A percentile compares a stretch with the other conserved stretches of the same genome.
These are phyloP conservation scores for Alfaro cultratus DNA, from an alignment of 2,797 vertebrate genomes.

Conservation along the genomic window DNA sequence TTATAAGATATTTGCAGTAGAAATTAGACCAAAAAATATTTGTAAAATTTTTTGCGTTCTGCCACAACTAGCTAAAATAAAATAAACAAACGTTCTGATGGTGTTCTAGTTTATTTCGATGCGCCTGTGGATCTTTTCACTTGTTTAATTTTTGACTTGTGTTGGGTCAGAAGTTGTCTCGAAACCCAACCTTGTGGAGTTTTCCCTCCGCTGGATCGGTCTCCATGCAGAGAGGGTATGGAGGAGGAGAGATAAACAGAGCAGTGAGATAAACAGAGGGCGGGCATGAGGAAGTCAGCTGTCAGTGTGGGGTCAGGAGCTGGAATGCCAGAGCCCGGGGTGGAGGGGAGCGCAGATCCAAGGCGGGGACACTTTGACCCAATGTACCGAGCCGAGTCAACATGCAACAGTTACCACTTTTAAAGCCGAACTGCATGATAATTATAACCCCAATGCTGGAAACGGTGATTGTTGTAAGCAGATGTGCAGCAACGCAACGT, in stretches of 20 bases:
- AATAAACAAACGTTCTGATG: neutral
- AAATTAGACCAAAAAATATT: too few relatives aligned
- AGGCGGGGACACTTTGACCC: conserved; percentile 51
- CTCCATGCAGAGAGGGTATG: conserved; percentile 62
- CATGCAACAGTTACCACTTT: neutral
- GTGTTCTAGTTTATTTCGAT: neutral
- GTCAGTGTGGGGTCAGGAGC: conserved; percentile 78
- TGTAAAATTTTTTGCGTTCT: neutral
- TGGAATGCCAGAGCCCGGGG: conserved; percentile 74
- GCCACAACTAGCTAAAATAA: neutral
- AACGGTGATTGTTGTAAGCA: neutral
- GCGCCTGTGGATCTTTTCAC: conserved; percentile 47
- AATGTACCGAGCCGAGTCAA: conserved; percentile 37
- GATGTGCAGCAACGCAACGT: neutral
- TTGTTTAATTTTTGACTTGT: conserved; percentile 58
- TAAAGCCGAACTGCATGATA: neutral
- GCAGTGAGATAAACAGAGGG: conserved; percentile 77
- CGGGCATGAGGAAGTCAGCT: conserved; percentile 84
- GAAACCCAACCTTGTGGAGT: conserved; percentile 69
- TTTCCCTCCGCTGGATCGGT: conserved; percentile 48
- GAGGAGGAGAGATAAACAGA: conserved; percentile 74
- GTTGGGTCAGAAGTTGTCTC: conserved; percentile 56
- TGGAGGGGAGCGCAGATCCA: conserved; percentile 34
- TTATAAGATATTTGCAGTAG: too few relatives aligned
- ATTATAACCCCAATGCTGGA: neutral